phyloP scores from a whole-genome alignment of 2,113 vertebrate genomes.

The Typhlomys cinereus region DNA sequence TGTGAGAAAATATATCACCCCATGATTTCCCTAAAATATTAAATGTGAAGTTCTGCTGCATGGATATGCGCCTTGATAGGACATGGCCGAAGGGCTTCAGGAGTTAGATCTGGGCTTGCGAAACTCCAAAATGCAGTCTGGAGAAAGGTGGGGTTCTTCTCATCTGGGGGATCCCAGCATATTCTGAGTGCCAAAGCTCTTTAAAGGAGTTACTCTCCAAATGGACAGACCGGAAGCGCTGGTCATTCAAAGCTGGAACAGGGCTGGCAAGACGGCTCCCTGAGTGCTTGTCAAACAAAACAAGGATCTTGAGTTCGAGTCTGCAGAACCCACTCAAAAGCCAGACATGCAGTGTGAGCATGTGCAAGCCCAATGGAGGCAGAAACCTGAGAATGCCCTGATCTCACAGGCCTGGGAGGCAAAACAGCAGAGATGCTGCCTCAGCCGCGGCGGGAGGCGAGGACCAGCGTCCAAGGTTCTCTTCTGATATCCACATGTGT shows the following conservation, averaged over 20 bases:
- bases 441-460: too few relatives aligned
- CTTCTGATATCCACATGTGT: too few relatives aligned
- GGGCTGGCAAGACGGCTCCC: too few relatives aligned
- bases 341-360: too few relatives aligned
- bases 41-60: constrained; percentile 7
- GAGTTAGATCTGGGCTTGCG: not conserved
- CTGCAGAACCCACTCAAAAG: too few relatives aligned
- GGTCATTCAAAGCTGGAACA: not conserved
- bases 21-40: constrained; percentile 70
- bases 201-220: accelerated
- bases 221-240: accelerated
- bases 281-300: too few relatives aligned
- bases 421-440: too few relatives aligned
- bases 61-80: not conserved
- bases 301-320: too few relatives aligned
- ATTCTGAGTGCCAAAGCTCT: not conserved
- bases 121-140: not conserved
- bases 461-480: too few relatives aligned
- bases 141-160: not conserved
- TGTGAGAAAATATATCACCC: constrained; percentile 48
- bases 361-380: too few relatives aligned
- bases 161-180: accelerated
- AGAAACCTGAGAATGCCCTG: too few relatives aligned
- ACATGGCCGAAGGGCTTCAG: not conserved
- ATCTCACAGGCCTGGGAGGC: too few relatives aligned